Evolutionary conservation across 2,888 invertebrate species (phyloP).

Genomic region (Oscheius sp.): DNA sequence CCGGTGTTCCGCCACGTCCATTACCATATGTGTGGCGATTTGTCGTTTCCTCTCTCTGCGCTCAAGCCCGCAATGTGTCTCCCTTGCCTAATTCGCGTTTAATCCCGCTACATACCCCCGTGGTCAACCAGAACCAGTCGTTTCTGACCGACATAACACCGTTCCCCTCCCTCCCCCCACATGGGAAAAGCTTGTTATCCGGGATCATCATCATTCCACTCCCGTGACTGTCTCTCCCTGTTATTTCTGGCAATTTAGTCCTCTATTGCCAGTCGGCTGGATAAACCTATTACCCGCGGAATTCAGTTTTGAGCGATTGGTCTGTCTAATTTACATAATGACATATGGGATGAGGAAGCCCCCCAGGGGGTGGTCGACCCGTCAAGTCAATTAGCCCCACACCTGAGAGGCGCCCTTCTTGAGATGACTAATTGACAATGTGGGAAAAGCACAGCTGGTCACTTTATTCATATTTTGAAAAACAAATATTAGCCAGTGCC

Average conservation of each 20-base stretch:
- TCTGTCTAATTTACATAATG: constrained; percentile 33
- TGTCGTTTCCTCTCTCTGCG: constrained; percentile 7
- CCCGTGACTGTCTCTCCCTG: neutral
- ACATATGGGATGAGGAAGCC: constrained; percentile 10
- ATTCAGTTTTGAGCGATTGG: constrained; percentile 29
- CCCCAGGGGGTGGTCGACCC: constrained; percentile 1
- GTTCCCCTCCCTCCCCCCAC: neutral
- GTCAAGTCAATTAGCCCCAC: constrained; percentile 18
- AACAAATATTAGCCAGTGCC: no score
- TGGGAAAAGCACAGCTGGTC: constrained; percentile 5
- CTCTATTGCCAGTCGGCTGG: constrained; percentile 3
- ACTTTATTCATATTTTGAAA: no score
- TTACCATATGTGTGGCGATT: constrained; percentile 6
- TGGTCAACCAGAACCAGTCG: neutral
- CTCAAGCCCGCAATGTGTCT: constrained; percentile 4
- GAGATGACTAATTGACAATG: neutral
- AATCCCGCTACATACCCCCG: constrained; percentile 24
- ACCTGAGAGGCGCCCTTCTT: constrained; percentile 1
- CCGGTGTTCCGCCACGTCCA: neutral
- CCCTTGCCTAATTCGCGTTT: constrained; percentile 28
- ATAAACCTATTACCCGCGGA: constrained; percentile 14
- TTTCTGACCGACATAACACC: constrained; percentile 32
- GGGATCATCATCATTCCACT: neutral
- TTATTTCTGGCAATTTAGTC: neutral
- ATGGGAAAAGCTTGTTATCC: neutral